Conservation (phyloP, 92 coral and sea anemone species). For the Diadumene lineata region DNA sequence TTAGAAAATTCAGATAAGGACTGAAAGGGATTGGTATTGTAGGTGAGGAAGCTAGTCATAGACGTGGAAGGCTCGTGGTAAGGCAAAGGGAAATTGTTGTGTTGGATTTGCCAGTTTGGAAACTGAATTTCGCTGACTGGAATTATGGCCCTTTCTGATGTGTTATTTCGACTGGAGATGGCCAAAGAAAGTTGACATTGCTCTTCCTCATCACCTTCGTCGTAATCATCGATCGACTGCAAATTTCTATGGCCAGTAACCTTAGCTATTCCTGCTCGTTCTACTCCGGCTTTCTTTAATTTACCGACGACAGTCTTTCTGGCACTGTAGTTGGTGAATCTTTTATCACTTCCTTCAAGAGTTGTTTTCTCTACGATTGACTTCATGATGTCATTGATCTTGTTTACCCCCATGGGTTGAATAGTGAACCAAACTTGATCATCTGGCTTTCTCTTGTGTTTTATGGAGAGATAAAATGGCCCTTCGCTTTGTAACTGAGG, state of each 20-base stretch:
- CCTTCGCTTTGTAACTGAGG: slow-evolving; percentile 11
- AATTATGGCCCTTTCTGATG: too few relatives aligned
- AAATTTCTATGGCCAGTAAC: slow-evolving; percentile 42
- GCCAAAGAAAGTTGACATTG: slow-evolving; percentile 36
- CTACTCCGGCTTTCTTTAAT: slow-evolving; percentile 30
- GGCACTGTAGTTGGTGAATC: slow-evolving; percentile 45
- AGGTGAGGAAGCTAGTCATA: too few relatives aligned
- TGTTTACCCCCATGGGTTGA: slow-evolving; percentile 34
- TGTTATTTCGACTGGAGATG: too few relatives aligned
- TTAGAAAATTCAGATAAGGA: too few relatives aligned
- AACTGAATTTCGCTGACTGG: too few relatives aligned
- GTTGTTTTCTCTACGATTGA: slow-evolving; percentile 23
- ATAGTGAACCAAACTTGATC: slow-evolving; percentile 36
- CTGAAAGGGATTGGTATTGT: too few relatives aligned
- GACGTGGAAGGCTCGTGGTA: too few relatives aligned
- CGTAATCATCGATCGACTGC: slow-evolving; percentile 50
- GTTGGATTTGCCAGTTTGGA: too few relatives aligned
- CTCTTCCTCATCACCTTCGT: slow-evolving; percentile 50
- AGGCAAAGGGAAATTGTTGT: too few relatives aligned
- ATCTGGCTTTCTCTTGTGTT: slow-evolving; percentile 30
- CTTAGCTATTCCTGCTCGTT: slow-evolving; percentile 28
- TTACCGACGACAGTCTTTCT: slow-evolving; percentile 40
- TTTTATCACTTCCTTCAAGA: slow-evolving; percentile 30
- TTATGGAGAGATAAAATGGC: slow-evolving; percentile 43
- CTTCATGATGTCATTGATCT: slow-evolving; percentile 36